Base-by-base conservation (phyloP, 1,140 invertebrate genomes). In the Leptoteleia sp. region DNA sequence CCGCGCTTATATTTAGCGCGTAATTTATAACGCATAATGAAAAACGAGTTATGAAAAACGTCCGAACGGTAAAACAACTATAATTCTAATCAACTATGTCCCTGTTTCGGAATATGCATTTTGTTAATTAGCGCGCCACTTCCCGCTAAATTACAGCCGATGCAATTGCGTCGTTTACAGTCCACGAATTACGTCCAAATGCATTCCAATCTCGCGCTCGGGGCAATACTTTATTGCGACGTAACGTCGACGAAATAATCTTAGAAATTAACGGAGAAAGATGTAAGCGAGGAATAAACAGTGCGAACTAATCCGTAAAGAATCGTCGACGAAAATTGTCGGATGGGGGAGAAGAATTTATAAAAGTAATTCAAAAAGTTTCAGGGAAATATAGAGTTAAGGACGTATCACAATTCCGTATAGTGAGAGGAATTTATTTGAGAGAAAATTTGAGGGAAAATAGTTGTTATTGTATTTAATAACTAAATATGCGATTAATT, bases 21-120 rank as follows among this genome's bases (percentile, higher is more conserved):
- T 42, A 75, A 72, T 72, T 75, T 75, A 55, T 40, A 42, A 48
- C 59, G 61, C 35, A 33, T 43, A 65, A 65, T 59, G 42, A 75
- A 75, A 54, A 76, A 67, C 45, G 27, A 59, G 70, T 64, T 61
- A 76, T 61, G 62, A 45, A 65, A 50, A 65, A 75, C 52, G 45
- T 31, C 45, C 37, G 47, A 52, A 37, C 9, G 9, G 50, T 40
- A 31, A 72, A 55, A 45, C 38, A 50, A 48, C 35, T 59, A 67
- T 67, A 65, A 67, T 75, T 75, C 71, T 75, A 75, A 75, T 75
- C 62, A 76, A 47, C 72, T 67, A 45, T 54, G 62, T 61, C 17
- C 72, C 47, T 67, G 31, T 76, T 68, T 68, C 13, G 25, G 40
- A 62, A 54, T 67, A 43, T 55, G 40, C 54, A 68, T 43, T 62